These are phyloP conservation scores for Charina bottae DNA, from an alignment of 2,113 vertebrate genomes.

Conservation along the genomic window DNA sequence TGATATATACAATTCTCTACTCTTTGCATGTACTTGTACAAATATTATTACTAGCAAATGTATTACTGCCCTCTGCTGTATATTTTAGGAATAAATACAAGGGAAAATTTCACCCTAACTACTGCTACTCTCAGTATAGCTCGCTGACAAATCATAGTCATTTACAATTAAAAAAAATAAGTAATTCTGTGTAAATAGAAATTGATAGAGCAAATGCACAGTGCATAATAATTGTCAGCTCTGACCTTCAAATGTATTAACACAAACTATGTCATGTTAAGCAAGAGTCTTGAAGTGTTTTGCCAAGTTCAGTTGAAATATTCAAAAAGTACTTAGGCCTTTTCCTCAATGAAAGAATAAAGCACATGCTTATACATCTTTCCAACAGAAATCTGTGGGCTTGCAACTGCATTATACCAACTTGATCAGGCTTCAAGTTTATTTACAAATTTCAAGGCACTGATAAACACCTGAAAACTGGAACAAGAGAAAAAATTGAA, in stretches of 20 bases:
- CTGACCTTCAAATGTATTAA: neutral
- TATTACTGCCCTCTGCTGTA: conserved; percentile 69
- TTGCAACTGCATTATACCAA: neutral
- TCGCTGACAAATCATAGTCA: neutral
- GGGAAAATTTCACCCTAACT: too few relatives aligned
- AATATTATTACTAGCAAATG: neutral
- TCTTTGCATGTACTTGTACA: rapidly evolving
- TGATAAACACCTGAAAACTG: neutral
- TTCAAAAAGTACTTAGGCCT: neutral
- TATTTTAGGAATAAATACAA: neutral
- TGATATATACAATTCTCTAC: rapidly evolving
- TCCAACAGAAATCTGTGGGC: neutral
- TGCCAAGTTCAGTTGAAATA: neutral
- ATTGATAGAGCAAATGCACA: neutral
- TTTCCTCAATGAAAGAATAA: neutral
- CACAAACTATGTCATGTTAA: neutral
- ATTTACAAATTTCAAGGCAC: neutral
- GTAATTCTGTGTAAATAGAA: neutral
- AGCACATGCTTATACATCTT: neutral
- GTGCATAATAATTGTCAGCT: neutral
- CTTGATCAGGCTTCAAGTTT: neutral
- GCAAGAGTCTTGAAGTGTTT: neutral
- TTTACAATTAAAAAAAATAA: neutral
- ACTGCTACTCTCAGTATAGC: neutral
- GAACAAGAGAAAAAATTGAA: neutral